Evolutionary conservation across 2,797 vertebrate species (phyloP).

Genomic region (Bradypodion pumilum): DNA sequence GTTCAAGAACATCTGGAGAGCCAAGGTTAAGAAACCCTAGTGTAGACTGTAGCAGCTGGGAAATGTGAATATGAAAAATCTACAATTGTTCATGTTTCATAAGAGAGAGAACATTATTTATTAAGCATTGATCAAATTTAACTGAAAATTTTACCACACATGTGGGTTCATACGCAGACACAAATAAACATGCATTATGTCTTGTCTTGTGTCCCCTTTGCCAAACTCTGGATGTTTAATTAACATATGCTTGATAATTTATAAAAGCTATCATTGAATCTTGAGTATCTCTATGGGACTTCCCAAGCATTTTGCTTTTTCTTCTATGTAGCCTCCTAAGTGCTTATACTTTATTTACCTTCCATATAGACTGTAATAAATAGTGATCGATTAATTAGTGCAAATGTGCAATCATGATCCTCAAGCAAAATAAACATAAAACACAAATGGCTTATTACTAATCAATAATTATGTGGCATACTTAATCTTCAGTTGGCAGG

Average conservation of each 20-base stretch:
- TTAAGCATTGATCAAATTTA: neutral
- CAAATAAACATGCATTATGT: neutral
- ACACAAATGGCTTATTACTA: conserved; percentile 68
- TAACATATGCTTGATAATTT: neutral
- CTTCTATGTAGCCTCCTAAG: conserved; percentile 17
- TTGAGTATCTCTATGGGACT: conserved; percentile 14
- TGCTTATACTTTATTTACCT: conserved; percentile 48
- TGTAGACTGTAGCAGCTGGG: too few species aligned
- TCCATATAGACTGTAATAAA: conserved; percentile 54
- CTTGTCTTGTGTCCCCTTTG: neutral
- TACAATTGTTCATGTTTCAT: neutral
- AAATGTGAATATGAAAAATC: neutral
- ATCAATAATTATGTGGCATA: conserved; percentile 71
- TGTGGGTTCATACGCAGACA: neutral
- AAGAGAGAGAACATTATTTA: neutral
- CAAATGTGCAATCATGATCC: conserved; percentile 61
- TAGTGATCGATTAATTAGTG: conserved; percentile 61
- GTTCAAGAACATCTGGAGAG: too few species aligned
- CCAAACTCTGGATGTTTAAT: neutral
- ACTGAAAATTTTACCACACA: neutral
- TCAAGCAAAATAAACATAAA: conserved; percentile 63
- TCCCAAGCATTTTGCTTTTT: conserved; percentile 2
- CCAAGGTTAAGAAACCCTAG: too few species aligned
- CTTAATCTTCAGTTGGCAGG: conserved; percentile 59
- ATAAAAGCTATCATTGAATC: neutral